These are phyloP conservation scores for Tetranychus cinnabarinus DNA, from an alignment of 1,140 invertebrate species.

Conservation along the genomic window DNA sequence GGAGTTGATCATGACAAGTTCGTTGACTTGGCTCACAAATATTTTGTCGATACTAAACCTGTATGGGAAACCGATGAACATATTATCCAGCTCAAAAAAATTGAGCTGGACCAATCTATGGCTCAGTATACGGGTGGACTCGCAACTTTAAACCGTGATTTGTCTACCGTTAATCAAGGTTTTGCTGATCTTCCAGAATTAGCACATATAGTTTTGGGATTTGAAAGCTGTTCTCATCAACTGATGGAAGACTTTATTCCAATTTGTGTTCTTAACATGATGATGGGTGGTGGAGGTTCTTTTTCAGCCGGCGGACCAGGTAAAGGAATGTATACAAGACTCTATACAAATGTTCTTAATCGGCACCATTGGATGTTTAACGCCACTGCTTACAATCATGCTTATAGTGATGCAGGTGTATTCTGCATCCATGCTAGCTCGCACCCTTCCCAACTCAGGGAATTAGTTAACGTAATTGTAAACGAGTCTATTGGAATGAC, in stretches of 20 bases:
- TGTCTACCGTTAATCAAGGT: constrained; percentile 46
- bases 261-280: constrained; percentile 87
- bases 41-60: constrained; percentile 52
- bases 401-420: constrained; percentile 77
- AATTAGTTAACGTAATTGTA: constrained; percentile 64
- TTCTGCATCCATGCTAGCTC: constrained; percentile 90
- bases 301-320: constrained; percentile 98
- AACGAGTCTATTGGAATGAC: constrained; percentile 64
- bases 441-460: constrained; percentile 53
- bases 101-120: constrained; percentile 44
- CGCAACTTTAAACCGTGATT: constrained; percentile 35
- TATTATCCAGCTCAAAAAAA: constrained; percentile 18
- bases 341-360: constrained; percentile 92
- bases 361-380: constrained; percentile 96
- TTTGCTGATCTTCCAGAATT: constrained; percentile 78
- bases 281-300: constrained; percentile 97
- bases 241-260: constrained; percentile 74
- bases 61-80: constrained; percentile 46
- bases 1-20: constrained; percentile 46
- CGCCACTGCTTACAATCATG: constrained; percentile 89
- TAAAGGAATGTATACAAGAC: constrained; percentile 95
- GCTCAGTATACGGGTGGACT: constrained; percentile 77
- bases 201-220: constrained; percentile 74
- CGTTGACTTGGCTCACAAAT: constrained; percentile 25
- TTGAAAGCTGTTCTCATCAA: constrained; percentile 70